Evolutionary conservation across 2,888 invertebrate species (phyloP), one percentile per base, ranked within the genome.

Genomic region (Ceratothoa steindachneri): DNA sequence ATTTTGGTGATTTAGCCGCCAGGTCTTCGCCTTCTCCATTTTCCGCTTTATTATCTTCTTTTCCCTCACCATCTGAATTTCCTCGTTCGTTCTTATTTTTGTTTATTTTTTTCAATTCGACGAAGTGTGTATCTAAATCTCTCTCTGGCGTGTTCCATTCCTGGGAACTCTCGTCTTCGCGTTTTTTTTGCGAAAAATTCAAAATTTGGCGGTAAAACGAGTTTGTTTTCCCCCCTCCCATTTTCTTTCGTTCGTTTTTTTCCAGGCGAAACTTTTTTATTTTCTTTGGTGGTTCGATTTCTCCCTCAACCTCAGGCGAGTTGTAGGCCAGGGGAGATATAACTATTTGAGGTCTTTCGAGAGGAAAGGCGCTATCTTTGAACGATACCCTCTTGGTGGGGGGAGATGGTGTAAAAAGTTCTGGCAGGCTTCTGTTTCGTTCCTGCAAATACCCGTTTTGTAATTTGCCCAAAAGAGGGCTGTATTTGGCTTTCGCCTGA

Each of bases 11-110:
- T n/a, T n/a, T n/a, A n/a, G n/a, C n/a, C n/a, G n/a, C n/a, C n/a
- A n/a, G n/a, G n/a, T 90, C 0, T 91, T 90, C 29, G 90, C 86
- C 68, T 70, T 41, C 41, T 41, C 15, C 41, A 5, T 41, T 41
- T 41, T 41, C 41, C 15, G 5, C 41, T 41, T 5, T 41, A 9
- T 41, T 15, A 9, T 41, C 41, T 41, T 41, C 41, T 15, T 41
- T 41, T 15, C 41, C 7, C 15, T 41, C 15, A 15, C 5, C 41
- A 41, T 41, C 41, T 41, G 5, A 9, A 5, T 41, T 41, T 41
- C 5, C 5, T 41, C 15, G 41, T 9, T 41, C 41, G 41, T 15
- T 41, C 7, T 41, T 15, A 5, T 9, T 41, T 41, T 41, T 41
- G 7, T 9, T 41, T 15, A 41, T 41, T 41, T 41, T 41, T 15